Evolutionary conservation across 2,888 invertebrate species (phyloP).

Genomic region (Nysson spinosus): DNA sequence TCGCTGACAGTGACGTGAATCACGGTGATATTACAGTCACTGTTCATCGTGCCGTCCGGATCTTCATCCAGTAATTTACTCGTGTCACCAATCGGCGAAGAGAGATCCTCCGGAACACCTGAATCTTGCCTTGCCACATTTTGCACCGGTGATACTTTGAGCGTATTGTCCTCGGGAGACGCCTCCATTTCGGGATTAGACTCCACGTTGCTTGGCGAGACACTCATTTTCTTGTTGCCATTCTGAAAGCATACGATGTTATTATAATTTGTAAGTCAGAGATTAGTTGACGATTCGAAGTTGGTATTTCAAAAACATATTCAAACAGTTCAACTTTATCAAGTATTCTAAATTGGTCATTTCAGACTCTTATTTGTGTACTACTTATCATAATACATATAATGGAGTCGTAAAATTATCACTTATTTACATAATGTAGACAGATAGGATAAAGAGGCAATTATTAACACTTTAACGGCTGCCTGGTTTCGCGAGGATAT

Average conservation of each 20-base stretch:
- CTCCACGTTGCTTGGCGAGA: constrained; percentile 19
- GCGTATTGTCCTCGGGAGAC: constrained; percentile 52
- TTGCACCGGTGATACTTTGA: constrained; percentile 57
- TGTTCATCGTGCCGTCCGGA: constrained; percentile 64
- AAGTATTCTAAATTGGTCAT: no score
- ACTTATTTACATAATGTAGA: no score
- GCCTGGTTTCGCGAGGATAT: no score
- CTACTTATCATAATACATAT: no score
- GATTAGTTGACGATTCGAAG: no score
- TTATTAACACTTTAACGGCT: no score
- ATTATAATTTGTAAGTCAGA: not conserved
- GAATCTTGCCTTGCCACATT: constrained; percentile 72
- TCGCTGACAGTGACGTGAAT: constrained; percentile 65
- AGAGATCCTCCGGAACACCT: constrained; percentile 72
- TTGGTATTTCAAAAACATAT: no score
- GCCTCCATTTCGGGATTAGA: constrained; percentile 58
- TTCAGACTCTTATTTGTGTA: no score
- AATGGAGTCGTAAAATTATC: no score
- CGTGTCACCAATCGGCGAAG: constrained; percentile 60
- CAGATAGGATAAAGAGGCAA: no score
- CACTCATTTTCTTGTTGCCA: constrained; percentile 41
- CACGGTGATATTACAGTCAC: constrained; percentile 72
- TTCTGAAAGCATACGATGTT: constrained; percentile 25
- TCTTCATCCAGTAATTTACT: constrained; percentile 51
- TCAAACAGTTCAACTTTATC: no score